These are phyloP conservation scores for Drosophila algonquin DNA, from an alignment of 2,888 invertebrate genomes.

Conservation along the genomic window DNA sequence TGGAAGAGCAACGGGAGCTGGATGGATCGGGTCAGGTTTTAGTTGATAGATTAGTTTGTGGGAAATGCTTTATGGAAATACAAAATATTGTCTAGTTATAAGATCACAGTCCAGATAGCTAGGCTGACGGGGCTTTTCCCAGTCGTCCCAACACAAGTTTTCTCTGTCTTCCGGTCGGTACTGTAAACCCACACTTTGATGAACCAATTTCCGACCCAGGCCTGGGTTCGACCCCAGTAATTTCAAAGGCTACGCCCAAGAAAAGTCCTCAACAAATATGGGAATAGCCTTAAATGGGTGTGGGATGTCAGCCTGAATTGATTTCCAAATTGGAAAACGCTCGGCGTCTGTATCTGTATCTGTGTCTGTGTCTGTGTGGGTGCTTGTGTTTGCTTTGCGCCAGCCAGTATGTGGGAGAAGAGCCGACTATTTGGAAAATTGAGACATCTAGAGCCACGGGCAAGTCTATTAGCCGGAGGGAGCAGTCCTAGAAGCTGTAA, in stretches of 20 bases:
- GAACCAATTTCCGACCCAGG: slow-evolving; percentile 50
- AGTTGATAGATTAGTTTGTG: neutral
- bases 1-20: slow-evolving; percentile 27
- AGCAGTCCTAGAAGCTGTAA: slow-evolving; percentile 73
- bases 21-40: neutral
- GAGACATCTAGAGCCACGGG: slow-evolving; percentile 64
- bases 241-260: slow-evolving; percentile 47
- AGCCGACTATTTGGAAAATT: slow-evolving; percentile 71
- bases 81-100: too few relatives aligned
- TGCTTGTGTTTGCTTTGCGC: slow-evolving; percentile 55
- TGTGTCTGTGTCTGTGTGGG: slow-evolving; percentile 25
- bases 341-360: slow-evolving; percentile 28
- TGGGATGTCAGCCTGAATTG: slow-evolving; percentile 44
- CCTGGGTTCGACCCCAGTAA: slow-evolving; percentile 38
- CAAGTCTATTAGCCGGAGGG: slow-evolving; percentile 41
- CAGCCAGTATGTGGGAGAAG: neutral
- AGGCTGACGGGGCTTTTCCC: neutral
- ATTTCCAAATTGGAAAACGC: slow-evolving; percentile 60
- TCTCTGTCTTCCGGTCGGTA: slow-evolving; percentile 10
- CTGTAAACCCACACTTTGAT: slow-evolving; percentile 68
- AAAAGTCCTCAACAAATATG: slow-evolving; percentile 35
- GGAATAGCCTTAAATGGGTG: slow-evolving; percentile 17
- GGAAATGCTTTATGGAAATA: neutral
- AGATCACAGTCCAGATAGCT: too few relatives aligned
- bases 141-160: too few relatives aligned